phyloP scores from a whole-genome alignment of 1,140 invertebrate species.

The Neuroterus valhalla region DNA sequence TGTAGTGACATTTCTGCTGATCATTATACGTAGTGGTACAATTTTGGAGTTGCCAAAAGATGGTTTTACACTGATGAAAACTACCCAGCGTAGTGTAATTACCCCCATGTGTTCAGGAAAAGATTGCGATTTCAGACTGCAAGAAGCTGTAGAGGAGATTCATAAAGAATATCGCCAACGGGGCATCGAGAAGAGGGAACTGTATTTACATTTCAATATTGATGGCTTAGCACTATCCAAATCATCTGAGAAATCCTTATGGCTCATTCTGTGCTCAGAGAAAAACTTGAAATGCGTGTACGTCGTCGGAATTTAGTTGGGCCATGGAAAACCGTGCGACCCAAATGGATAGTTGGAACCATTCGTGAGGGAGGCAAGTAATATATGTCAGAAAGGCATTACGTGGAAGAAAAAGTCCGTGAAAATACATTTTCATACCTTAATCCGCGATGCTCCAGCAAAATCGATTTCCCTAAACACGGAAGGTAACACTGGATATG shows the following conservation, averaged over 20 bases:
- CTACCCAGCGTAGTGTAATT: conserved; percentile 30
- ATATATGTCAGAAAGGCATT: conserved; percentile 16
- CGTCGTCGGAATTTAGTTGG: conserved; percentile 34
- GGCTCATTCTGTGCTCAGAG: conserved; percentile 54
- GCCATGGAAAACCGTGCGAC: conserved; percentile 31
- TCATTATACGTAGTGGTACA: no score
- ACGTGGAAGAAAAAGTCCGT: no score
- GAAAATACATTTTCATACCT: no score
- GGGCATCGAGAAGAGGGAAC: conserved; percentile 9
- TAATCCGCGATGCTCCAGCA: no score
- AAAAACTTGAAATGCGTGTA: conserved; percentile 26
- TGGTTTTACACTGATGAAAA: conserved; percentile 38
- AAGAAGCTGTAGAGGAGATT: conserved; percentile 25
- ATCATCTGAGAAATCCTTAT: conserved; percentile 38
- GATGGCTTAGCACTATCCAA: conserved; percentile 48
- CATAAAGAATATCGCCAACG: neutral
- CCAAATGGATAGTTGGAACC: conserved; percentile 28
- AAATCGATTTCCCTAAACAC: no score
- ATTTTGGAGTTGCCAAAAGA: conserved; percentile 10
- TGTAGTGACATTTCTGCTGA: no score
- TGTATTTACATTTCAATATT: conserved; percentile 41
- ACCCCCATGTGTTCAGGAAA: neutral
- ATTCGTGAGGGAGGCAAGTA: conserved; percentile 32
- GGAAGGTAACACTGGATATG: no score
- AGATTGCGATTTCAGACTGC: conserved; percentile 38